Evolutionary conservation across 2,113 vertebrate genomes (phyloP).

Genomic region (Panthera uncia): DNA sequence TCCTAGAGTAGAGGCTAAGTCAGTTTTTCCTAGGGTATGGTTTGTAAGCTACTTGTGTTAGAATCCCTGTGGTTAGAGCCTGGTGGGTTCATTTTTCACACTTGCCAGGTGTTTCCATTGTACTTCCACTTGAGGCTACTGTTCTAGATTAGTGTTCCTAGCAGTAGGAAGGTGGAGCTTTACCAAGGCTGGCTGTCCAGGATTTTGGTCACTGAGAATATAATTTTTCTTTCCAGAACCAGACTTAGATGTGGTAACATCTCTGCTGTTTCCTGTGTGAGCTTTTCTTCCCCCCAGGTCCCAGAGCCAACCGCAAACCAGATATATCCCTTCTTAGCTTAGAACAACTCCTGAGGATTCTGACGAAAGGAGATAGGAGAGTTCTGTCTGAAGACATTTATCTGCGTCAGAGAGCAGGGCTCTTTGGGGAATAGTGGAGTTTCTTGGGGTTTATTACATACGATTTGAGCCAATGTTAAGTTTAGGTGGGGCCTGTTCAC

Average conservation of each 20-base stretch:
- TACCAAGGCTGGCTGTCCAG: neutral
- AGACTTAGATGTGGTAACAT: neutral
- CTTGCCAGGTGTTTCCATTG: neutral
- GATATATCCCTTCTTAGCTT: slow-evolving; percentile 3
- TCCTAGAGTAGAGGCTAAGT: neutral
- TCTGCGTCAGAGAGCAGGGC: slow-evolving; percentile 30
- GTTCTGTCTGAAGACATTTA: slow-evolving; percentile 17
- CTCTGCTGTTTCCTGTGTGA: neutral
- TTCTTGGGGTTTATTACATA: neutral
- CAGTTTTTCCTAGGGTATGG: neutral
- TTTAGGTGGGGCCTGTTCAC: neutral
- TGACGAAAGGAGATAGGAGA: neutral
- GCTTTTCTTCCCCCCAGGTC: neutral
- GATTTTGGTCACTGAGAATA: neutral
- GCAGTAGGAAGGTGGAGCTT: neutral
- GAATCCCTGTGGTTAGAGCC: neutral
- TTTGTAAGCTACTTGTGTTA: neutral
- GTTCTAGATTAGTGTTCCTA: neutral
- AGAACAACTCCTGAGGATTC: slow-evolving; percentile 38
- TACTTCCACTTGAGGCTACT: neutral
- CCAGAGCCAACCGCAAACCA: slow-evolving; percentile 28
- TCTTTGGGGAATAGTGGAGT: neutral
- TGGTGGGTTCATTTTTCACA: neutral
- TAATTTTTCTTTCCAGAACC: neutral
- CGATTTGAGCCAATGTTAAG: slow-evolving; percentile 13